Conservation (phyloP, 1,140 invertebrate species). For the Drosophila albomicans region DNA sequence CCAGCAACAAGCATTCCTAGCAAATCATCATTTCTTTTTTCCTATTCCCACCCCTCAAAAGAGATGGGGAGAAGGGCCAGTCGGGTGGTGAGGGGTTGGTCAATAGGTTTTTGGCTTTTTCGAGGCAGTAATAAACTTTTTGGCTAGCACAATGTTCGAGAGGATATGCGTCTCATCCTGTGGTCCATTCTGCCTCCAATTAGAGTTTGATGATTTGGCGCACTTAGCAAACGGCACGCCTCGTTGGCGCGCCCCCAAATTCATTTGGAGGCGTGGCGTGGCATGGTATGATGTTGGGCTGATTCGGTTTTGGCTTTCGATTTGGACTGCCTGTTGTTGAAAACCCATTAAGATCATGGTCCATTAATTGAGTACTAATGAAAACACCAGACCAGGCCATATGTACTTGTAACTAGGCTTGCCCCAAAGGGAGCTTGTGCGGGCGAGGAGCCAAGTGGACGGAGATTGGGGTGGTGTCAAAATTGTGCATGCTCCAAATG, state of each 20-base stretch:
- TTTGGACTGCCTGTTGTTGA: constrained; percentile 61
- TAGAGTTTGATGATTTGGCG: constrained; percentile 82
- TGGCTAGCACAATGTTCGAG: constrained; percentile 15
- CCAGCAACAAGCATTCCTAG: neutral
- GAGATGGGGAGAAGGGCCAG: neutral
- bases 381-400: constrained; percentile 58
- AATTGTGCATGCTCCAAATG: constrained; percentile 78
- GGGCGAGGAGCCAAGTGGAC: neutral
- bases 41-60: neutral
- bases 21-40: constrained; percentile 9
- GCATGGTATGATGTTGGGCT: constrained; percentile 21
- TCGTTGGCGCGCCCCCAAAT: constrained; percentile 32
- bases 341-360: constrained; percentile 83
- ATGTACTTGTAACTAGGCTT: constrained; percentile 70
- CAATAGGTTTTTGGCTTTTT: constrained; percentile 4
- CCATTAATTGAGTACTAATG: constrained; percentile 82
- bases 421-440: constrained; percentile 9
- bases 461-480: constrained; percentile 58
- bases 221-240: constrained; percentile 69
- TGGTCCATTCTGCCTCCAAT: constrained; percentile 65
- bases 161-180: constrained; percentile 27
- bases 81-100: neutral
- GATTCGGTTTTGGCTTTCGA: constrained; percentile 42
- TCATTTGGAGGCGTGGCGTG: neutral
- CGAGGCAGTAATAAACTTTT: constrained; percentile 43